phyloP scores from a whole-genome alignment of 37 sponge, comb jelly and placozoan genomes.

The Halisarca cf. caerulea region DNA sequence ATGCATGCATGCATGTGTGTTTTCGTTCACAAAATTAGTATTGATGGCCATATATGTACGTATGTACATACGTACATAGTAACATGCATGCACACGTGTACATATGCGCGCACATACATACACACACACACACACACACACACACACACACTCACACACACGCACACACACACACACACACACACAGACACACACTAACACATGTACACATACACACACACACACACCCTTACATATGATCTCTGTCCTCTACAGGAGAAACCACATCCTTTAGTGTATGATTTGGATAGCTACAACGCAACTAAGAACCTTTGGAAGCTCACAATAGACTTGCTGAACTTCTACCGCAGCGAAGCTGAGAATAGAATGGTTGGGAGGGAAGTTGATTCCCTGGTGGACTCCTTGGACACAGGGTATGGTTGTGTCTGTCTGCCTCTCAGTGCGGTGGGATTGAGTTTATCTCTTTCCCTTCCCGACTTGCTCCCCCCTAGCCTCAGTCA shows the following conservation, averaged over 20 bases:
- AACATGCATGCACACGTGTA: background rate
- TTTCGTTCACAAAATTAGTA: too few species aligned
- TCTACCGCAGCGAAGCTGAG: slow-evolving; percentile 10
- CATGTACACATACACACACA: slow-evolving; percentile 13
- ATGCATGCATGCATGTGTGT: background rate
- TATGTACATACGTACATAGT: background rate
- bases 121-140: background rate
- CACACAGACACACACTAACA: slow-evolving; percentile 10
- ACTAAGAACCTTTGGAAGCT: slow-evolving; percentile 29
- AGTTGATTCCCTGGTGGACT: slow-evolving; percentile 16
- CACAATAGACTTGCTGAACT: slow-evolving; percentile 21
- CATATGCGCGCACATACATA: background rate
- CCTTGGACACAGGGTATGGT: background rate
- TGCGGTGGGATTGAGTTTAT: too few species aligned
- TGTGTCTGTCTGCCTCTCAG: background rate
- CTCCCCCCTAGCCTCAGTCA: too few species aligned
- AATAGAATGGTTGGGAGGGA: slow-evolving; percentile 4
- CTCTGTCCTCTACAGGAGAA: background rate
- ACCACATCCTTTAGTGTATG: background rate
- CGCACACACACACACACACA: slow-evolving; percentile 28
- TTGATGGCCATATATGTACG: too few species aligned
- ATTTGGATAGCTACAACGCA: background rate
- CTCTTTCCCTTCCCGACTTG: too few species aligned
- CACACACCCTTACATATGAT: background rate
- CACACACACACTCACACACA: background rate